Base-by-base conservation (phyloP, 2,797 vertebrate genomes). In the Cebuella pygmaea region DNA sequence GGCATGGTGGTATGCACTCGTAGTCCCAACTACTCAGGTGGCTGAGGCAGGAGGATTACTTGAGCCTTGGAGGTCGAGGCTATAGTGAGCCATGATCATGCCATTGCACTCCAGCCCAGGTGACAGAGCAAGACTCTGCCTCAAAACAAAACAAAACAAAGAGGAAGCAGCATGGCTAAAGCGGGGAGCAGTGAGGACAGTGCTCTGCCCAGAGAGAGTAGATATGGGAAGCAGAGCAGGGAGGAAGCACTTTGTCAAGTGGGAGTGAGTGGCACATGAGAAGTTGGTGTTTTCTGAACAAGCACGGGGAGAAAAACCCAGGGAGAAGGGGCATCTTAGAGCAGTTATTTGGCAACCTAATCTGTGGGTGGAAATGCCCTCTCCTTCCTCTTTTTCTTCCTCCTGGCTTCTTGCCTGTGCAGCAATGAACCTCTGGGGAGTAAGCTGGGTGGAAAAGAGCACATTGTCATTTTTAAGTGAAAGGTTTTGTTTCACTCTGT, bases 341-440 rank as follows among this genome's bases (percentile, higher is more conserved):
- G 39, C 81, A 83, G 83, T 48, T 72, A 67, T 64, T 67, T 72
- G 61, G 59, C 30, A 74, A 74, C 27, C 39, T 13, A 4, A 48
- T 8, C 78, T n/a, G 27, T 22, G 36, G 67, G 44, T 64, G 89
- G 81, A 94, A 74, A 82, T 33, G 30, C 78, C 26, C 76, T 13
- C 75, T 90, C 33, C 72, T 94, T 90, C 94, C 41, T 84, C 55
- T 91, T 50, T 91, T 61, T 82, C 30, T 33, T 80, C n/a, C 14
- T 87, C 59, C 81, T 26, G 52, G 1, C 79, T 88, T 80, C 72
- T 64, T 88, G 78, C 55, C 46, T 22, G 17, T 15, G n/a, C 55
- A 26, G 86, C 76, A 64, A 72, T 52, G 88, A 86, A 24, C 61
- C n/a, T 0, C 46, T 30, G 41, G 48, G 57, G 70, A 46, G 57